Conservation (phyloP, 2,797 vertebrate genomes). For the Podargus strigoides region DNA sequence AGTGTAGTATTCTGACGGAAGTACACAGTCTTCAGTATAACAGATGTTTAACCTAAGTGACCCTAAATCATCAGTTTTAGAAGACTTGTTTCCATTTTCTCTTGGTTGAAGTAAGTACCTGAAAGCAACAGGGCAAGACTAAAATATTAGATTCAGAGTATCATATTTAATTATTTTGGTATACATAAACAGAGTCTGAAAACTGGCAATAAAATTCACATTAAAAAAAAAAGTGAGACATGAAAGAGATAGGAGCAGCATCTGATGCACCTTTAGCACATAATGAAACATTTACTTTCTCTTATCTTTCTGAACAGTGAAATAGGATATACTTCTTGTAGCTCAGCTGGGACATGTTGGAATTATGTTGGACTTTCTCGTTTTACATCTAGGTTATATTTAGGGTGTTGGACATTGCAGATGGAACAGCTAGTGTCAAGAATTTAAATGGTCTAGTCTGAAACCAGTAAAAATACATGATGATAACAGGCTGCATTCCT, state of each 20-base stretch:
- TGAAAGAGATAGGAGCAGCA: neutral
- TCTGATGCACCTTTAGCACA: neutral
- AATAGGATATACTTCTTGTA: neutral
- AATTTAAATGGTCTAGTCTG: neutral
- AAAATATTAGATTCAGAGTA: neutral
- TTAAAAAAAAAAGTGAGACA: neutral
- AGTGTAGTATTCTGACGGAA: constrained; percentile 87
- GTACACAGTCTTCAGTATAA: constrained; percentile 94
- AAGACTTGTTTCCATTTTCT: constrained; percentile 91
- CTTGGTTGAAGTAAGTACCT: constrained; percentile 97
- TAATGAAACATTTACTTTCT: neutral
- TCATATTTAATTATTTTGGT: neutral
- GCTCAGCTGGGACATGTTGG: neutral
- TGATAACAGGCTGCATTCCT: neutral
- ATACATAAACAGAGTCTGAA: neutral
- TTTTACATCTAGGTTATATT: neutral
- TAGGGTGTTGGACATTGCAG: neutral
- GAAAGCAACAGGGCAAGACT: neutral
- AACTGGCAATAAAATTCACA: neutral
- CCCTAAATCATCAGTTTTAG: constrained; percentile 91
- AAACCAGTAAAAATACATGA: neutral
- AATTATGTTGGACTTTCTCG: neutral
- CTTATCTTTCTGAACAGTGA: neutral
- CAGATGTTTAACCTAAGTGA: constrained; percentile 91
- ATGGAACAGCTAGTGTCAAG: neutral